Percentiles rank a stretch among this genome's conserved stretches.
phyloP scores from a whole-genome alignment of 1,140 invertebrate genomes.

The Pachypeltis micranthus region DNA sequence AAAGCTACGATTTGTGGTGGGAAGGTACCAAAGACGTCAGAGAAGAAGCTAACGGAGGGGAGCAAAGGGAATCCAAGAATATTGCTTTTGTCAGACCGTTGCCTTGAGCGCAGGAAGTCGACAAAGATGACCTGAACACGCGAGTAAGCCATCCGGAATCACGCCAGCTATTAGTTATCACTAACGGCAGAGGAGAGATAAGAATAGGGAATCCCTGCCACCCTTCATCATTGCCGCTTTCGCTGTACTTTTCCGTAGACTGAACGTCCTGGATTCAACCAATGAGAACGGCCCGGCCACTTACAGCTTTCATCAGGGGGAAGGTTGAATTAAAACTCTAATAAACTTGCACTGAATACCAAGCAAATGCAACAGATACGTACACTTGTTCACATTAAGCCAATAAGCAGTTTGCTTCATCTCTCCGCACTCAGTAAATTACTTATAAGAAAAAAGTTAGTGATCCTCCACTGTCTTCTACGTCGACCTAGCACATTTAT shows the following conservation, averaged over 20 bases:
- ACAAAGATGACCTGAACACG: constrained; percentile 6
- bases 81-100: constrained; percentile 7
- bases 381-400: too few species aligned
- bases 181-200: constrained; percentile 1
- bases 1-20: background rate
- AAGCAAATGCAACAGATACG: too few species aligned
- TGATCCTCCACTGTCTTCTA: too few species aligned
- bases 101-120: background rate
- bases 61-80: background rate
- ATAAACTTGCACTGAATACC: too few species aligned
- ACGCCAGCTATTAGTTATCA: constrained; percentile 6
- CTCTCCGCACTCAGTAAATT: too few species aligned
- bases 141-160: constrained; percentile 9
- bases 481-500: too few species aligned
- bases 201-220: background rate
- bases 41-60: background rate
- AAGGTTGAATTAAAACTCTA: too few species aligned
- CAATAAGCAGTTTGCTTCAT: too few species aligned
- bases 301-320: too few species aligned
- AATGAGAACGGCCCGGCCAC: too few species aligned
- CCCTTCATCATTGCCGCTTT: background rate
- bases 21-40: background rate
- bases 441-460: too few species aligned
- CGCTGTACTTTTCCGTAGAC: background rate
- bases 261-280: too few species aligned